Base-by-base conservation (phyloP, 2,797 vertebrate genomes). In the Eulemur mongoz region DNA sequence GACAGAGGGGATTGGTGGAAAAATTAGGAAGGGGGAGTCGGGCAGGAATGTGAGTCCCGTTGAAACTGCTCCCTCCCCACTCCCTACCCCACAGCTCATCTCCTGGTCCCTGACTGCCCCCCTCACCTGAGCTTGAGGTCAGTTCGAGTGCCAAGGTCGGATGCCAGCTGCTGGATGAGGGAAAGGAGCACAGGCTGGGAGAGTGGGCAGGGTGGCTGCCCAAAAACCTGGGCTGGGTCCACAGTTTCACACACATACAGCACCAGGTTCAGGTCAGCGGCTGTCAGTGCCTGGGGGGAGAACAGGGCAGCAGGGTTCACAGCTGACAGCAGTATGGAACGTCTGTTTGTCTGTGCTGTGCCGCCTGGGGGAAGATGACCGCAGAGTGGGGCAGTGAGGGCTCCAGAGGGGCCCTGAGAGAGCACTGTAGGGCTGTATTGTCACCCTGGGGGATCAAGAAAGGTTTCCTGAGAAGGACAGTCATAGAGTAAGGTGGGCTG, bases 101-200 rank as follows among this genome's bases (percentile, higher is more conserved):
- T 67, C 79, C 89, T 67, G 50, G 52, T 75, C 48, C 45, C 80
- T 67, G 30, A 50, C 43, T 88, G 50, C 13, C 22, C 76, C 61
- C 84, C 99, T 99, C 98, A 99, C 99, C 99, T 99, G 98, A 99
- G 98, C 98, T 99, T 99, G 98, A 99, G 99, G 70, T 99, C 99
- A 0, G 99, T 99, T 94, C 99, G 99, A n/a, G 99, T 99, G 23
- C 99, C 98, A 94, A 99, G 97, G 98, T 99, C 99, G 32, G 99
- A 99, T 94, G 99, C 99, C 17, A 99, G 99, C 98, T 99, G 99
- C 98, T 99, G 99, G 97, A 99, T 99, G 97, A 99, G 99, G 0
- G 99, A 99, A 94, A 99, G 99, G 97, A 99, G 99, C 94, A 99
- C 99, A 0, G 99, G 99, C 98, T 99, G 99, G 97, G 99, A 99